These are phyloP conservation scores for Sitta carolinensis DNA, from an alignment of 2,797 vertebrate species.

Conservation along the genomic window DNA sequence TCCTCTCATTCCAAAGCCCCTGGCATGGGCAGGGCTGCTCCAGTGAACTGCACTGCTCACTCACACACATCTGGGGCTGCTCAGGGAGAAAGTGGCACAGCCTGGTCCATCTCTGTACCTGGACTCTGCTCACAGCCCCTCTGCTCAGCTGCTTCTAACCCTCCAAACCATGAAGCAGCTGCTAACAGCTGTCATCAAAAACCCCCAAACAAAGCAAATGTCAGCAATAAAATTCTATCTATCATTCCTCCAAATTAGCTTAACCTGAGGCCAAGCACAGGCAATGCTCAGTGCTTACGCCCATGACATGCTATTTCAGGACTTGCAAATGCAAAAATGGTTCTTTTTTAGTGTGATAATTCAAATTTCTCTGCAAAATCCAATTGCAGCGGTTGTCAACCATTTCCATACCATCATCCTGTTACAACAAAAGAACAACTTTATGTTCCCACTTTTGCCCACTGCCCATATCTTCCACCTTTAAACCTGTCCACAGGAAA, in stretches of 20 bases:
- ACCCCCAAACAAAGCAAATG: not conserved
- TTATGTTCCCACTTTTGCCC: not conserved
- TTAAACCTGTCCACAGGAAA: not conserved
- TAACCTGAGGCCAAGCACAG: conserved; percentile 56
- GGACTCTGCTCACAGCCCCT: not conserved
- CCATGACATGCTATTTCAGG: conserved; percentile 45
- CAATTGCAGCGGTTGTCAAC: conserved; percentile 12
- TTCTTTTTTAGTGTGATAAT: conserved; percentile 37
- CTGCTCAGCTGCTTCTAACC: not conserved
- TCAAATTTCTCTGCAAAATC: conserved; percentile 23
- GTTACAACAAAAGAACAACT: conserved; percentile 1
- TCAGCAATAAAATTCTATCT: conserved; percentile 52
- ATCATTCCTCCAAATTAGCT: conserved; percentile 51
- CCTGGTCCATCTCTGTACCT: not conserved
- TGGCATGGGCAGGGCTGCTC: not conserved
- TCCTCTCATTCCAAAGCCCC: not conserved
- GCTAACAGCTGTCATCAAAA: conserved; percentile 40
- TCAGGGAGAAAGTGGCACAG: not conserved
- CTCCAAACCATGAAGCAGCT: conserved; percentile 28
- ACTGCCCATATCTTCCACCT: not conserved
- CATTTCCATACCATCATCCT: not conserved
- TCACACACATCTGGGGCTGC: not conserved
- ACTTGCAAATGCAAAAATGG: conserved; percentile 18
- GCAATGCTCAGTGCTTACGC: not conserved
- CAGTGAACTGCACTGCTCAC: not conserved